Base-by-base conservation (phyloP, 1,140 invertebrate species). In the Colletes gigas region DNA sequence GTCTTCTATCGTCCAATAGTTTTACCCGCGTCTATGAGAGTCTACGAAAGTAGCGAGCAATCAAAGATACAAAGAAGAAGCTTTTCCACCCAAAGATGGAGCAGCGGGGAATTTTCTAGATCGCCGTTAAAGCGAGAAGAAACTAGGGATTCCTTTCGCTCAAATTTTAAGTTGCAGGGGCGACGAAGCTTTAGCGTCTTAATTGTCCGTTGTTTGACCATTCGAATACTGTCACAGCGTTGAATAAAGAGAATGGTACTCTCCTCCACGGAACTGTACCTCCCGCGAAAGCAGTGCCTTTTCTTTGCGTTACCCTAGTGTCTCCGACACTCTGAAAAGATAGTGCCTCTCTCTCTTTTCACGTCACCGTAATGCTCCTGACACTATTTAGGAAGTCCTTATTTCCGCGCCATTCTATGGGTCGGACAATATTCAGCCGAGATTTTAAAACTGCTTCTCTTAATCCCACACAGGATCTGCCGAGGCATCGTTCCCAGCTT, bases 171-270 rank as follows among this genome's bases (percentile, higher is more conserved):
- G 47, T 52, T 19, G 10, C 12, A n/a, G 52, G 15, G 21, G 57
- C 44, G 47, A 74, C 21, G 21, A 52, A 63, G 47, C 47, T 50
- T 50, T 47, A 15, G 52, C 15, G 63, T 57, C 65, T 68, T 68
- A 76, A 57, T 76, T 47, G 63, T 47, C 63, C 54, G 74, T 76
- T 68, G 63, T 68, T 76, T 76, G 63, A 68, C 63, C 63, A 67
- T 76, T 57, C 54, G 63, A 67, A 66, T 55, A 62, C 62, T 67
- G 39, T n/a, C 30, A 67, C 73, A 55, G 39, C 44, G 62, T 6
- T 21, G 39, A 44, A 55, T 44, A 63, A 50, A 50, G 44, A 62
- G 70, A 44, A 74, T 63, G 59, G 17, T 19, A n/a, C 17, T 17
- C 47, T 30, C 30, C 12, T 74, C 59, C 15, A 39, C 15, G 59